These are phyloP conservation scores for Hesperia comma DNA, from an alignment of 2,888 invertebrate genomes.

Conservation along the genomic window DNA sequence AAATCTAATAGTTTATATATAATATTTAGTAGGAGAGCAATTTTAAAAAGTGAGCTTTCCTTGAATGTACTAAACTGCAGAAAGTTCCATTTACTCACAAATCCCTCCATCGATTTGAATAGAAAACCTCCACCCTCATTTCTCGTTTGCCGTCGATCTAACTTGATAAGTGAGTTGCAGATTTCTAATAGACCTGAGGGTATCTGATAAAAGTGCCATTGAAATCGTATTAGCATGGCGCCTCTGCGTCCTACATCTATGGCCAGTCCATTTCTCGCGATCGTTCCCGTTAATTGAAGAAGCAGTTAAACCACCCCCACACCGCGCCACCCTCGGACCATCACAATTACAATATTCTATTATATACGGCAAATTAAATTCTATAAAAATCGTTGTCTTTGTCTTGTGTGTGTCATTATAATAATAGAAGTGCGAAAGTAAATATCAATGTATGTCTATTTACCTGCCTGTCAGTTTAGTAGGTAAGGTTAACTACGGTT, in stretches of 20 bases:
- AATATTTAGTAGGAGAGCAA: no score
- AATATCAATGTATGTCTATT: no score
- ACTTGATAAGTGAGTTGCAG: neutral
- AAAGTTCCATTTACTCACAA: no score
- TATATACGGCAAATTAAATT: neutral
- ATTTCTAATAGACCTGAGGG: conserved; percentile 5
- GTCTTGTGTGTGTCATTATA: no score
- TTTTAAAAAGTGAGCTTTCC: no score
- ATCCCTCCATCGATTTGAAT: neutral
- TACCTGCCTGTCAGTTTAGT: no score
- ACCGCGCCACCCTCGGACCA: conserved; percentile 37
- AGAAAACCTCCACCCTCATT: neutral
- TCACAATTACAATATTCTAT: conserved; percentile 1
- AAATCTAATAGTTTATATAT: no score
- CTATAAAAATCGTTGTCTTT: no score
- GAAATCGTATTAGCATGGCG: conserved; percentile 19
- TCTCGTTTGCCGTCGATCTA: neutral
- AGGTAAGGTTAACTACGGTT: no score
- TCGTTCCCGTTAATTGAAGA: conserved; percentile 72
- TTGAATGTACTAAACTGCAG: no score
- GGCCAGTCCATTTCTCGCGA: conserved; percentile 60
- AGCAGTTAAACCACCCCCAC: conserved; percentile 64
- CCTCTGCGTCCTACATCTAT: conserved; percentile 44
- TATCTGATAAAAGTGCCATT: conserved; percentile 14
- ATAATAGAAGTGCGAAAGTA: no score